Base-by-base conservation (phyloP, 2,888 invertebrate genomes). In the Kryphioiulus occultus region DNA sequence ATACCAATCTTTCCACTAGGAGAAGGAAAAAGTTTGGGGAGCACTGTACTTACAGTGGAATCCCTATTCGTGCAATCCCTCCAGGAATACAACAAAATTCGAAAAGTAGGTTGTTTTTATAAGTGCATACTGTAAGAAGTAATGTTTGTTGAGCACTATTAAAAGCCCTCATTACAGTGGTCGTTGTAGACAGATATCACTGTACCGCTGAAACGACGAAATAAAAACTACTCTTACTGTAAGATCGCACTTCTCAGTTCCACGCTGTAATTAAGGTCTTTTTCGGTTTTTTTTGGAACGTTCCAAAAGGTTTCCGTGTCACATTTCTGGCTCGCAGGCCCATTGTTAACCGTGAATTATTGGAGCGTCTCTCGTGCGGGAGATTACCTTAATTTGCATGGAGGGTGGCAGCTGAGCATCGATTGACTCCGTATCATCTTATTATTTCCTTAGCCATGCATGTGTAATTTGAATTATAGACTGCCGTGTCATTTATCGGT, bases 371-470 rank as follows among this genome's bases (percentile, higher is more conserved):
- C 78, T 78, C 78, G 78, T 26, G 30, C 78, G 30, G 22, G 78
- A 78, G 78, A 78, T 78, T 78, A 78, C 78, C 78, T 78, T 78
- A 78, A 78, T 78, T 78, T 78, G 78, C 78, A 78, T 78, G 78
- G 30, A 78, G 78, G 78, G 78, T 78, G 22, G 78, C 78, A 30
- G 78, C 78, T 78, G 78, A 78, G 78, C 78, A 78, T 78, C 78
- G 78, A 78, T 78, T 78, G 78, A 78, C 78, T 78, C 78, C 78
- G 78, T 78, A 78, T 78, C 78, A 78, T 78, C 78, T 78, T 78
- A 78, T 78, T 78, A 78, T 78, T 78, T 78, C 78, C 22, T 78
- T 78, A 78, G 78, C 78, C 78, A 78, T 26, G 78, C 78, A 30
- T 78, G 78, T 30, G 26, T 78, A 78, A 78, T 78, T 78, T 78